Evolutionary conservation across 2,113 vertebrate genomes (phyloP).

Genomic region (Bos indicus): DNA sequence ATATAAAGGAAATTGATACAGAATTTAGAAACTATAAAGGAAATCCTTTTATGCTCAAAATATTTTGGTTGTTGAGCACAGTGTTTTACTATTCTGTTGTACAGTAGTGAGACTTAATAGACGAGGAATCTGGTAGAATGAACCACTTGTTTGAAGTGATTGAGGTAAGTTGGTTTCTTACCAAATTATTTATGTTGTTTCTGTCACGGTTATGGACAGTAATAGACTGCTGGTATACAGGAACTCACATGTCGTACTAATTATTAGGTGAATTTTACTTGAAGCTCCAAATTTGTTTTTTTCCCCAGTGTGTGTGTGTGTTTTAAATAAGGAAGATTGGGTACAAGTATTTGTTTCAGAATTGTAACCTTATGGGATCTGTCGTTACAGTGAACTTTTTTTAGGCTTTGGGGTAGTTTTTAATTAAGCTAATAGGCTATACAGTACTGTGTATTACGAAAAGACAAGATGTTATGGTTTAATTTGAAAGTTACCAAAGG

Average conservation of each 20-base stretch:
- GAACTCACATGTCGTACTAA: not conserved
- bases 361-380: not conserved
- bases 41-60: not conserved
- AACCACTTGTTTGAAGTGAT: not conserved
- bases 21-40: not conserved
- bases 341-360: not conserved
- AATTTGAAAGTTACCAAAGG: not conserved
- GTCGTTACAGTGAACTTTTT: not conserved
- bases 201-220: not conserved
- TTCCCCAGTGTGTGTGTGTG: not conserved
- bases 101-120: not conserved
- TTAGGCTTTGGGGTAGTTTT: not conserved
- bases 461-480: not conserved
- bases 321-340: not conserved
- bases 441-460: not conserved
- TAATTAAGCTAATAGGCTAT: not conserved
- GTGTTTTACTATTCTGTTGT: not conserved
- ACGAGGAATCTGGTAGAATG: not conserved
- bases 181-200: not conserved
- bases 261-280: not conserved
- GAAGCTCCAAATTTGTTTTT: not conserved
- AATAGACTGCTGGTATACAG: not conserved
- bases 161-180: conserved; percentile 8
- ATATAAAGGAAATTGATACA: not conserved
- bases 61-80: not conserved